Evolutionary conservation across 2,797 vertebrate species (phyloP).

Genomic region (Anguilla megastoma): DNA sequence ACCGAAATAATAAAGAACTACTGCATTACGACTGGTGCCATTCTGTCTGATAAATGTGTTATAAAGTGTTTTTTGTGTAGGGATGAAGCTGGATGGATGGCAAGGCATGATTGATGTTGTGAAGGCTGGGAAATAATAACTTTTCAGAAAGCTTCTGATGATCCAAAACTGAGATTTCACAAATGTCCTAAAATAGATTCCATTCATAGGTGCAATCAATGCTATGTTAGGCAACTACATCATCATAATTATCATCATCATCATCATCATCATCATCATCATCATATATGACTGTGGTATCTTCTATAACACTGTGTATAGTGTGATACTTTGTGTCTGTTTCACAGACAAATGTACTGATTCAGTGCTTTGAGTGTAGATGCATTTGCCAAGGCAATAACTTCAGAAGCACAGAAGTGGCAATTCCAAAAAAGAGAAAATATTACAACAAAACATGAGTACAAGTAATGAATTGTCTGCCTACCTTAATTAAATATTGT

Average conservation of each 20-base stretch:
- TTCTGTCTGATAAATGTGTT: not conserved
- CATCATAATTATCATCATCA: no score
- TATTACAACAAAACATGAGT: not conserved
- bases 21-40: not conserved
- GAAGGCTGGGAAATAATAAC: not conserved
- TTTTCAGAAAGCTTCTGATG: not conserved
- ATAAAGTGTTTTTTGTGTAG: not conserved
- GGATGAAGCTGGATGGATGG: not conserved
- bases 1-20: not conserved
- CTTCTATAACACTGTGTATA: not conserved
- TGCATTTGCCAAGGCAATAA: not conserved
- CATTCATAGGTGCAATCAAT: not conserved
- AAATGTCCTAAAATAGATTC: not conserved
- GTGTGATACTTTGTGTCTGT: not conserved
- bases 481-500: not conserved
- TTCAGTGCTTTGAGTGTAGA: not conserved
- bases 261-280: not conserved
- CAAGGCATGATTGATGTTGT: not conserved
- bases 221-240: not conserved
- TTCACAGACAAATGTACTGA: not conserved
- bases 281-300: not conserved
- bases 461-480: not conserved
- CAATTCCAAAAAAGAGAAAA: not conserved
- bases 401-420: not conserved
- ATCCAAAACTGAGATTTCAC: not conserved